A percentile compares a stretch with the other conserved stretches of the same genome.
phyloP scores from a whole-genome alignment of 2,113 vertebrate genomes.

The Acinonyx jubatus region DNA sequence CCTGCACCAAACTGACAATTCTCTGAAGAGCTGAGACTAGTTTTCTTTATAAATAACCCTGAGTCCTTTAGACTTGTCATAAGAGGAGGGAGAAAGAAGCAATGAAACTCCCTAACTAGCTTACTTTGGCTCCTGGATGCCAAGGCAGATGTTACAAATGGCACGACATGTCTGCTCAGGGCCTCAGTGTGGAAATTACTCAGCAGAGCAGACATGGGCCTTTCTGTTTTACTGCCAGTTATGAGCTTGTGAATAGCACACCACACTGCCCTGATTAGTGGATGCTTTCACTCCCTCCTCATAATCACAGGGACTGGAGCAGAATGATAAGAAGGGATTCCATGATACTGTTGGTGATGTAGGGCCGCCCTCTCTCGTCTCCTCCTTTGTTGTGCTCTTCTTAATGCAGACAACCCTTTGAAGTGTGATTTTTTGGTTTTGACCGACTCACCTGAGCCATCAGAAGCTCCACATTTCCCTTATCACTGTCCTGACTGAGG shows the following conservation, averaged over 20 bases:
- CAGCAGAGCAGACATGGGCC: slow-evolving; percentile 76
- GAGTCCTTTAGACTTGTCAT: slow-evolving; percentile 39
- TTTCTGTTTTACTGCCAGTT: slow-evolving; percentile 85
- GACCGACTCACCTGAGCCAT: slow-evolving; percentile 54
- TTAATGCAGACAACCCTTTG: slow-evolving; percentile 66
- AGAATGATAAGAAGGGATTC: slow-evolving; percentile 81
- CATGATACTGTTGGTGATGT: slow-evolving; percentile 55
- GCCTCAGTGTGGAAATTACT: slow-evolving; percentile 84
- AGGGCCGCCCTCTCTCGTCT: slow-evolving; percentile 57
- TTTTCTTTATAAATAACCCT: slow-evolving; percentile 60
- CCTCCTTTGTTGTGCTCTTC: slow-evolving; percentile 69
- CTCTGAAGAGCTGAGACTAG: slow-evolving; percentile 30
- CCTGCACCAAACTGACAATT: slow-evolving; percentile 30
- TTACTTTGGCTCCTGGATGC: slow-evolving; percentile 83
- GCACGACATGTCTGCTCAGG: slow-evolving; percentile 77
- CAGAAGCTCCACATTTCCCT: slow-evolving; percentile 34
- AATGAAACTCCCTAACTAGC: slow-evolving; percentile 81
- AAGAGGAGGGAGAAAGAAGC: slow-evolving; percentile 40
- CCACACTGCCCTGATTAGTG: slow-evolving; percentile 79
- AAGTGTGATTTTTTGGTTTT: slow-evolving; percentile 52
- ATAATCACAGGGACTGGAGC: slow-evolving; percentile 76
- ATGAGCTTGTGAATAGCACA: slow-evolving; percentile 80
- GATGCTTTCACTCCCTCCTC: slow-evolving; percentile 80
- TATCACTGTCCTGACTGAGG: slow-evolving; percentile 57
- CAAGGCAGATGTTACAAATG: slow-evolving; percentile 85